Evolutionary conservation across 2,797 vertebrate species (phyloP).

Genomic region (Dermochelys coriacea): DNA sequence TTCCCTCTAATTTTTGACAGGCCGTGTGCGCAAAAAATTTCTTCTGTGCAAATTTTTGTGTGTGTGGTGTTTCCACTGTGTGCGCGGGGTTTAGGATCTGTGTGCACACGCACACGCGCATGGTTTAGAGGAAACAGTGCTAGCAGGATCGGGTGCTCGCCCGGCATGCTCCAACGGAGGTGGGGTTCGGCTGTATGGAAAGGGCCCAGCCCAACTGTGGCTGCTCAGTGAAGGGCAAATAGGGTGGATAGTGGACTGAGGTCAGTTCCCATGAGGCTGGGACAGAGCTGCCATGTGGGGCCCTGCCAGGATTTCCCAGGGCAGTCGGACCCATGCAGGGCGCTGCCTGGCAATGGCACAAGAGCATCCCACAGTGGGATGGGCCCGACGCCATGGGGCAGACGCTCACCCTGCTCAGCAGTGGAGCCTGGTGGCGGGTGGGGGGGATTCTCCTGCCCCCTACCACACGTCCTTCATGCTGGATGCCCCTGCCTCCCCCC

Average conservation of each 20-base stretch:
- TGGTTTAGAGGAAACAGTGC: too few species aligned
- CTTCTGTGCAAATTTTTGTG: too few species aligned
- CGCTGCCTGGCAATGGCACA: not conserved
- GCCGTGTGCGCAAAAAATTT: too few species aligned
- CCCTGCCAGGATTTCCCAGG: not conserved
- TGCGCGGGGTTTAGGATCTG: too few species aligned
- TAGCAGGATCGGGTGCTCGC: not conserved
- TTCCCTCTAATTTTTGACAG: too few species aligned
- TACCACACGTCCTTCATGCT: not conserved
- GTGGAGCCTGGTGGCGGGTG: not conserved
- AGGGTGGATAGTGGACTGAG: not conserved
- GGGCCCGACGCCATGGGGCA: not conserved
- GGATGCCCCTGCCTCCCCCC: not conserved
- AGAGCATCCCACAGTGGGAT: not conserved
- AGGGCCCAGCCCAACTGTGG: not conserved
- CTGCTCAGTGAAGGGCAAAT: not conserved
- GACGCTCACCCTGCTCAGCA: not conserved
- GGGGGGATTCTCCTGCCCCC: accelerated
- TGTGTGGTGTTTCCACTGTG: too few species aligned
- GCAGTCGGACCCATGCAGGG: not conserved
- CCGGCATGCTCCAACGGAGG: not conserved
- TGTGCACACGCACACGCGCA: too few species aligned
- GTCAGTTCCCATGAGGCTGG: not conserved
- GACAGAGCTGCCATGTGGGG: not conserved
- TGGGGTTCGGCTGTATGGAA: not conserved